Conservation (phyloP, 2,888 invertebrate species). For the Adela reaumurella region DNA sequence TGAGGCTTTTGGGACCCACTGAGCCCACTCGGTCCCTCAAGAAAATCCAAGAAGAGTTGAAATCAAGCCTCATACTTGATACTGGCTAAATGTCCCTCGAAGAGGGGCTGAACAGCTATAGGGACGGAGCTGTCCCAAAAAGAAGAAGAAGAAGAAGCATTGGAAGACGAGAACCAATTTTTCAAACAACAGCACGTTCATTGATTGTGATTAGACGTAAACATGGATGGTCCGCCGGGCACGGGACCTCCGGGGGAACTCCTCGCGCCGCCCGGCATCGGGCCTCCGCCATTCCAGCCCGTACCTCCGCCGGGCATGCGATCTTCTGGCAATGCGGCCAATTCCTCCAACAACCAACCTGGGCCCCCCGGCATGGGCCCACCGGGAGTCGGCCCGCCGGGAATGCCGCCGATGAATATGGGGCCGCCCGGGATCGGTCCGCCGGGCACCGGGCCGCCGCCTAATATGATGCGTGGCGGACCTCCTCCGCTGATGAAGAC, state of each 20-base stretch:
- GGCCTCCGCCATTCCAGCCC: conserved; percentile 14
- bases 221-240: conserved; percentile 44
- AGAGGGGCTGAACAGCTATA: too few species aligned
- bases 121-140: too few species aligned
- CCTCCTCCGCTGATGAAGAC: conserved; percentile 10
- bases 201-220: conserved; percentile 7
- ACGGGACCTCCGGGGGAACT: conserved; percentile 28
- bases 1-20: too few species aligned
- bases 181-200: too few species aligned
- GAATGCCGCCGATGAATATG: conserved; percentile 16
- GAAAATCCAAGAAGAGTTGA: too few species aligned
- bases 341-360: not conserved
- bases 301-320: conserved; percentile 10
- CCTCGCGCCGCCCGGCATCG: conserved; percentile 9
- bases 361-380: conserved; percentile 2
- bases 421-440: conserved; percentile 29
- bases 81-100: too few species aligned
- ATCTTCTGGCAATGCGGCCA: conserved; percentile 9
- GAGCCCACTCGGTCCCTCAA: too few species aligned
- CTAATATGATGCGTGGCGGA: conserved; percentile 22
- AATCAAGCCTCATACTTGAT: too few species aligned
- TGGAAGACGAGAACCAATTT: too few species aligned
- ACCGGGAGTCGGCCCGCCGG: conserved; percentile 9
- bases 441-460: conserved; percentile 15
- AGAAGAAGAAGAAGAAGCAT: too few species aligned